Evolutionary conservation across 2,888 invertebrate genomes (phyloP).

Genomic region (Nasonovia ribisnigri): DNA sequence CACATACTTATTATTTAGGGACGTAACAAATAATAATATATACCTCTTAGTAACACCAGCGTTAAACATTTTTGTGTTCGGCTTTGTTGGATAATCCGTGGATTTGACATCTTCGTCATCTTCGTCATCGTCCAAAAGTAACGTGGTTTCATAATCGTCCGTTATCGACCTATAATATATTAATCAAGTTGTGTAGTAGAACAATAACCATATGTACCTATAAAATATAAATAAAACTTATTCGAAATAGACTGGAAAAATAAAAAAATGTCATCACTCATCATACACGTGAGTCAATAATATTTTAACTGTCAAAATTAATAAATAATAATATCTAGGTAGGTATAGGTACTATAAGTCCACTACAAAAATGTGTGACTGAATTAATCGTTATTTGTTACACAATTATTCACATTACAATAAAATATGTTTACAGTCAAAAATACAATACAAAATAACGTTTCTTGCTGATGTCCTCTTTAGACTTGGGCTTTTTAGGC

Average conservation of each 20-base stretch:
- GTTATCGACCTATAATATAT: background rate
- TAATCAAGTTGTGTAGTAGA: background rate
- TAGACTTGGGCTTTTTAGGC: background rate
- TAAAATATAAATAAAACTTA: background rate
- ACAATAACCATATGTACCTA: background rate
- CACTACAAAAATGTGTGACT: background rate
- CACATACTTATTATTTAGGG: background rate
- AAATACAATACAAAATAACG: background rate
- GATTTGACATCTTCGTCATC: background rate
- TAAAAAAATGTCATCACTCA: background rate
- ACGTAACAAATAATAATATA: background rate
- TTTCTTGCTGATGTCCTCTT: background rate
- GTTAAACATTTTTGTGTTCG: background rate
- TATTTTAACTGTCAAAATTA: background rate
- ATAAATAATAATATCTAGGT: background rate
- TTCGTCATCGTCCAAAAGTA: background rate
- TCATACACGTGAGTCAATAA: background rate
- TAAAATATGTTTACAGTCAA: background rate
- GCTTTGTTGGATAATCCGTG: background rate
- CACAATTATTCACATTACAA: background rate
- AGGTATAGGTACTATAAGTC: background rate
- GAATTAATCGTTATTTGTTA: background rate
- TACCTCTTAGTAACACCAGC: constrained; percentile 26
- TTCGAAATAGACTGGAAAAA: background rate
- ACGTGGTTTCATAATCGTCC: constrained; percentile 12